Evolutionary conservation across 2,888 invertebrate genomes (phyloP), one percentile per base, ranked within the genome.

Genomic region (Pemphredon lugubris): DNA sequence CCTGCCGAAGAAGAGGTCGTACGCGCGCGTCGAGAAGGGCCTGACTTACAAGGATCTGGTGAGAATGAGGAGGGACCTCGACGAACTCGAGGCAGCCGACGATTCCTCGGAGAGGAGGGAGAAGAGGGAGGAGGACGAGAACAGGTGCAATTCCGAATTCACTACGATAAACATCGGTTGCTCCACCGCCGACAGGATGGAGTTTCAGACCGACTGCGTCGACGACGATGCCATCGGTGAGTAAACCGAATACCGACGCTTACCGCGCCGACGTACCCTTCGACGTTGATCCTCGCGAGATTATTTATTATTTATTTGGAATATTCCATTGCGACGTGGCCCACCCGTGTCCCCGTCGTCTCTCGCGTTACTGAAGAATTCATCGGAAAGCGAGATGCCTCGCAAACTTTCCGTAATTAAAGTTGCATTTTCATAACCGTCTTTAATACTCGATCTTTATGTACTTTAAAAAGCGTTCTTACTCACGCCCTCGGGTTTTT

Each of bases 91-190:
- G 40, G 54, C 44, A 4, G 72, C 70, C 34, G 67, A 69, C 1
- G 70, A 73, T 2, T 44, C 48, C 0, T 44, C 44, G 20, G 75
- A 78, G 37, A 81, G 51, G 42, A 59, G 86, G 26, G 79, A 81
- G 71, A 79, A 84, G 66, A 77, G 83, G 21, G 82, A 85, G 57
- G 86, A 87, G 53, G 84, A 86, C 20, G 69, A 83, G 39, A 63
- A 84, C n/a, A 83, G 84, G 53, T 89, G 89, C 69, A 86, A 74
- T 64, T 84, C 88, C 23, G 93, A 93, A 77, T 94, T 94, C 86
- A 93, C 93, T 69, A 93, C 93, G 83, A 91, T 95, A 73, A 93
- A 94, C 82, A 94, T 95, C 60, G 95, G 95, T 11, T 96, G 96
- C 88, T 94, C 93, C 83, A 93, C 93, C 37, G 92, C 92, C 67